These are phyloP conservation scores for Heliconius himera DNA, from an alignment of 1,140 invertebrate species.

Conservation along the genomic window DNA sequence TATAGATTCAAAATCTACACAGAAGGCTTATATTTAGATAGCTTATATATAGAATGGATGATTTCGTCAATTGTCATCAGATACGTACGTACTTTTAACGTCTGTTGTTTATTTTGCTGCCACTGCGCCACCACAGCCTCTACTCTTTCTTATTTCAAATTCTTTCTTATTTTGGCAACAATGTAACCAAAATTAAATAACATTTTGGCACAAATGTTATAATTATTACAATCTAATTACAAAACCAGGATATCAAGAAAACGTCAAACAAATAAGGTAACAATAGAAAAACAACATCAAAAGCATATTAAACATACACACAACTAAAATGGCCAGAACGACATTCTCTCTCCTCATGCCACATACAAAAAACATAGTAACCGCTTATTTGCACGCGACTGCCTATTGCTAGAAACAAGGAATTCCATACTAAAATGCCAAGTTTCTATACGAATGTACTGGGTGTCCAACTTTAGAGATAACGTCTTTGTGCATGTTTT, in stretches of 20 bases:
- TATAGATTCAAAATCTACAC: too few relatives aligned
- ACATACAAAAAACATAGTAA: background rate
- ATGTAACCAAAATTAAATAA: too few relatives aligned
- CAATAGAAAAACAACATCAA: background rate
- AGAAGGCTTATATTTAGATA: too few relatives aligned
- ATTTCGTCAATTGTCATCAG: too few relatives aligned
- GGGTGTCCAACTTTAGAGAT: slow-evolving; percentile 22
- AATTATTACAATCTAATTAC: too few relatives aligned
- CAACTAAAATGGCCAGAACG: background rate
- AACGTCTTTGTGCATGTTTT: slow-evolving; percentile 23
- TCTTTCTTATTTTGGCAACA: too few relatives aligned
- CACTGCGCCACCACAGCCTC: too few relatives aligned
- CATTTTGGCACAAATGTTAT: too few relatives aligned
- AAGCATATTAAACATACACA: background rate
- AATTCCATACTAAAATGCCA: slow-evolving; percentile 30
- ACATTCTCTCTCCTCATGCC: background rate
- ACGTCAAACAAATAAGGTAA: background rate
- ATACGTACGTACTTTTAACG: too few relatives aligned
- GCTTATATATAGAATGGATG: too few relatives aligned
- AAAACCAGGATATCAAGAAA: background rate
- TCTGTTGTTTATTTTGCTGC: too few relatives aligned
- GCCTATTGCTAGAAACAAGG: background rate
- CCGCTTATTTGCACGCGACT: background rate
- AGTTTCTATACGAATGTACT: slow-evolving; percentile 15
- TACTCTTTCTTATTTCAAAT: too few relatives aligned